Percentiles rank a stretch among this genome's conserved stretches.
These are phyloP conservation scores for Pituophis catenifer DNA, from an alignment of 2,113 vertebrate genomes.

Conservation along the genomic window DNA sequence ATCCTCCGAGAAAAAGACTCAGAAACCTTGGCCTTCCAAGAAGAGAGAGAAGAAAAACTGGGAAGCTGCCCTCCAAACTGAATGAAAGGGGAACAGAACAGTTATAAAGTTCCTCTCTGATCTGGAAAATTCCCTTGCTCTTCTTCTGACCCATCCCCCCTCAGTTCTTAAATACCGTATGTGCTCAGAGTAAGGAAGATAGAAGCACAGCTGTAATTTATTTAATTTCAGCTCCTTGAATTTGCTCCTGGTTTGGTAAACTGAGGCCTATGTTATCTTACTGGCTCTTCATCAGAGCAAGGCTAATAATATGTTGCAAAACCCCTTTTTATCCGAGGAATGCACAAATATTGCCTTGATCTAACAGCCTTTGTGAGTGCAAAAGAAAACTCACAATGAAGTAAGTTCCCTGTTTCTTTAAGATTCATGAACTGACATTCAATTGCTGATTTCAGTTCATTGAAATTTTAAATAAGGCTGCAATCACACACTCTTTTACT, in stretches of 20 bases:
- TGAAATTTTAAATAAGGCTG: background rate
- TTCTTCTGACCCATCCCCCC: slow-evolving; percentile 43
- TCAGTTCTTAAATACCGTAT: background rate
- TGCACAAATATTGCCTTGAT: background rate
- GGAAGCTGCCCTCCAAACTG: background rate
- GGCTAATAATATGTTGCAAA: slow-evolving; percentile 11
- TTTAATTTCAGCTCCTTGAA: slow-evolving; percentile 32
- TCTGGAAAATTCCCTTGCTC: slow-evolving; percentile 44
- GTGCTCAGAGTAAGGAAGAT: slow-evolving; percentile 11
- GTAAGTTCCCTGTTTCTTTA: background rate
- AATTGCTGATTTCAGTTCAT: background rate
- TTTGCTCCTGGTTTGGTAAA: slow-evolving; percentile 40
- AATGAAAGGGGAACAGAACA: background rate
- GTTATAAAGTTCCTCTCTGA: background rate
- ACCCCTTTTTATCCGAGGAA: slow-evolving; percentile 3
- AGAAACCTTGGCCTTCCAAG: background rate
- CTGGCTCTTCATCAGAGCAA: background rate
- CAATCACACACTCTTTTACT: background rate
- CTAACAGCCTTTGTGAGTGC: background rate
- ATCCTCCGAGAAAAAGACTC: background rate
- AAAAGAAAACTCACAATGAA: background rate
- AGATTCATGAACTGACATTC: background rate
- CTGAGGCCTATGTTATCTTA: slow-evolving; percentile 4
- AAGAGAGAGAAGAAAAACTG: background rate
- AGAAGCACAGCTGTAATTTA: background rate